A percentile compares a stretch with the other conserved stretches of the same genome.
Evolutionary conservation across 2,797 vertebrate genomes (phyloP).

Genomic region (Emys orbicularis): DNA sequence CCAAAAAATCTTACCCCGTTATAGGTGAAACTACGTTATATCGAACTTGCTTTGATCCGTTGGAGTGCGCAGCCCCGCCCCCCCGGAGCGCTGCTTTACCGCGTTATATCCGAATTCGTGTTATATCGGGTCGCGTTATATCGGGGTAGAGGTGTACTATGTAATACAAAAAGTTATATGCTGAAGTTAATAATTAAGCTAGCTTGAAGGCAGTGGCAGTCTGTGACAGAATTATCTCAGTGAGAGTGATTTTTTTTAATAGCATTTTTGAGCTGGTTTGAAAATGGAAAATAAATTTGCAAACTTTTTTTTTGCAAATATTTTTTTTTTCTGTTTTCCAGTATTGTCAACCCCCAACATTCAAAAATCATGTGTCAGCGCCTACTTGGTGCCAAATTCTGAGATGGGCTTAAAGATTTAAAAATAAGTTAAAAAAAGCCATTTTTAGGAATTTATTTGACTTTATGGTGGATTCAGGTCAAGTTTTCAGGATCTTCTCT

Average conservation of each 20-base stretch:
- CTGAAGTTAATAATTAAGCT: slow-evolving; percentile 65
- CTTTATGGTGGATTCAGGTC: background rate
- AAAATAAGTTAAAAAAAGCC: too few species aligned
- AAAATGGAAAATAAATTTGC: background rate
- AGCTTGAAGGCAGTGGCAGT: slow-evolving; percentile 22
- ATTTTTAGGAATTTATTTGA: background rate
- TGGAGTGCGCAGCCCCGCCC: too few species aligned
- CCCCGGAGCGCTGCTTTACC: too few species aligned
- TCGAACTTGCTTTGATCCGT: too few species aligned
- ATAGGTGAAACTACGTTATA: too few species aligned
- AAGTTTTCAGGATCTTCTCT: background rate
- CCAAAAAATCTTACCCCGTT: too few species aligned
- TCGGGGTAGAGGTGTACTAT: too few species aligned
- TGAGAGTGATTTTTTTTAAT: background rate
- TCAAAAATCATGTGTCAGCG: background rate
- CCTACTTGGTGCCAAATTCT: background rate
- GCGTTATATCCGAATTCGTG: too few species aligned
- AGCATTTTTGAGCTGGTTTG: background rate
- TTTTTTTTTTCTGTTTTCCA: background rate
- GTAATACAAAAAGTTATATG: background rate
- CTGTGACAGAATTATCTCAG: background rate
- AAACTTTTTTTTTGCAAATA: background rate
- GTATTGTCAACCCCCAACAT: background rate
- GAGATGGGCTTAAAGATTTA: background rate
- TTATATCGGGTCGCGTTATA: too few species aligned